phyloP scores from a whole-genome alignment of 2,888 invertebrate species.

The Ryuthela nishihirai region DNA sequence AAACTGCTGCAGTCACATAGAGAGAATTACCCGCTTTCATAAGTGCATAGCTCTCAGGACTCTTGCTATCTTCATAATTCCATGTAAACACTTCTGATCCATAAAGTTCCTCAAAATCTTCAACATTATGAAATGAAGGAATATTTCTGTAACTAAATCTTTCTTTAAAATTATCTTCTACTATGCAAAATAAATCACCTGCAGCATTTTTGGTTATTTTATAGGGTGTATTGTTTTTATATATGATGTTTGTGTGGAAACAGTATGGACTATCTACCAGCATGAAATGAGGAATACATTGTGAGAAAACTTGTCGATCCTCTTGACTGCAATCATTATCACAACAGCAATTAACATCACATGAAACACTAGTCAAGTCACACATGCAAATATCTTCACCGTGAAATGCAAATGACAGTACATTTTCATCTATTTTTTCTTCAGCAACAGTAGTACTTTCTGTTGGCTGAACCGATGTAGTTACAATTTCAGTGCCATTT shows the following conservation, averaged over 20 bases:
- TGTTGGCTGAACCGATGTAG: too few species aligned
- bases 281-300: conserved; percentile 53
- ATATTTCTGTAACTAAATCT: conserved; percentile 48
- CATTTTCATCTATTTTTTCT: not conserved
- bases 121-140: not conserved
- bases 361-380: conserved; percentile 55
- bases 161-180: conserved; percentile 58
- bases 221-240: conserved; percentile 55
- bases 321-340: conserved; percentile 66
- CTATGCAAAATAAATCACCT: conserved; percentile 60
- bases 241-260: conserved; percentile 56
- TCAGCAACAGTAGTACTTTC: conserved; percentile 5
- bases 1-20: too few species aligned
- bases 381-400: conserved; percentile 46
- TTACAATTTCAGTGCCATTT: too few species aligned
- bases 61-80: conserved; percentile 1
- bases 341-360: conserved; percentile 83
- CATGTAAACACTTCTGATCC: conserved; percentile 19
- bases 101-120: conserved; percentile 7
- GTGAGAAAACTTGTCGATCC: conserved; percentile 61
- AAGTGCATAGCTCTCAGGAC: not conserved
- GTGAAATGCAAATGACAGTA: conserved; percentile 1
- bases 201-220: conserved; percentile 48
- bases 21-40: conserved; percentile 18
- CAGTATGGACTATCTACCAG: conserved; percentile 54